These are phyloP conservation scores for Archips xylosteana DNA, from an alignment of 2,888 invertebrate species.

Conservation along the genomic window DNA sequence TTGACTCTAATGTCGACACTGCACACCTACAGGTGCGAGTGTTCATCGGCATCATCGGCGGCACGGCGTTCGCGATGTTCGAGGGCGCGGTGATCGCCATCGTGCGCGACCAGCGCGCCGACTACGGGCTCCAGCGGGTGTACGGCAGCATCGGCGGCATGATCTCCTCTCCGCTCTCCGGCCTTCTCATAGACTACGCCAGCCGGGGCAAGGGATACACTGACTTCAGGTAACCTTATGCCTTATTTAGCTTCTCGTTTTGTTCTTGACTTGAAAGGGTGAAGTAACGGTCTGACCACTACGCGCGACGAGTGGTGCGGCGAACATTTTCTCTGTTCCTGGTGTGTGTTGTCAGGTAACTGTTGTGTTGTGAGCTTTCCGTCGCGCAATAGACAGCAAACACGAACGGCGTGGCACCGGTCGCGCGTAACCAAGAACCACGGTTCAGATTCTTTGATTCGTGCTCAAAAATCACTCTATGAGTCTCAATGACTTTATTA, in stretches of 20 bases:
- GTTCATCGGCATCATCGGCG: constrained; percentile 88
- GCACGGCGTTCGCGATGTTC: constrained; percentile 92
- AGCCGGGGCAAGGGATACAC: constrained; percentile 89
- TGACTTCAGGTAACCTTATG: constrained; percentile 83
- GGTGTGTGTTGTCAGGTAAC: too few relatives aligned
- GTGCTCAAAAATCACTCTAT: too few relatives aligned
- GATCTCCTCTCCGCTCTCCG: constrained; percentile 92
- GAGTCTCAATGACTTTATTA: neutral
- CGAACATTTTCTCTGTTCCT: too few relatives aligned
- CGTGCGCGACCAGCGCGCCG: constrained; percentile 90
- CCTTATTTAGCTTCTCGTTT: too few relatives aligned
- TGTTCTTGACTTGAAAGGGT: too few relatives aligned
- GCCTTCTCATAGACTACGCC: constrained; percentile 90
- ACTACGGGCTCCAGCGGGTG: constrained; percentile 91
- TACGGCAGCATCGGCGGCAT: constrained; percentile 92
- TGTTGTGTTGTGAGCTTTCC: too few relatives aligned
- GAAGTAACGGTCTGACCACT: too few relatives aligned
- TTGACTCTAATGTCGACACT: neutral
- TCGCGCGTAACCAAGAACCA: too few relatives aligned
- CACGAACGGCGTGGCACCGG: too few relatives aligned
- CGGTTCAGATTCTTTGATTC: too few relatives aligned
- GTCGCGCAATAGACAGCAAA: too few relatives aligned
- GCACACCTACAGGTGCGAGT: constrained; percentile 74
- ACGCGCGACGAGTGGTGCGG: too few relatives aligned
- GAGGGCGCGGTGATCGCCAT: constrained; percentile 93